A percentile compares a stretch with the other conserved stretches of the same genome.
These are phyloP conservation scores for Cotesia typhae DNA, from an alignment of 1,140 invertebrate genomes.

Conservation along the genomic window DNA sequence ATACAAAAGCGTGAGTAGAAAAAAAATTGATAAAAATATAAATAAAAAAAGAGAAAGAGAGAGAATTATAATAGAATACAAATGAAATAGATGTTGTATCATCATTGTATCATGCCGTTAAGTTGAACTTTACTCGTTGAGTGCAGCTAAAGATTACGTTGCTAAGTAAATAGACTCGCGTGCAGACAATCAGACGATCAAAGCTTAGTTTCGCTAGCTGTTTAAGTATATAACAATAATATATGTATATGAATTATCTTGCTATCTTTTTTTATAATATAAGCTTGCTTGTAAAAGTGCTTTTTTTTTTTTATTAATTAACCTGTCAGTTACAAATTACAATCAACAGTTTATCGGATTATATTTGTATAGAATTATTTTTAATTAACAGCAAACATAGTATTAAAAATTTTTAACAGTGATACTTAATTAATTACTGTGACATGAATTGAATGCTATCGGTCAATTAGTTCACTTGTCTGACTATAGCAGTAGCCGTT, in stretches of 20 bases:
- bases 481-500: too few species aligned
- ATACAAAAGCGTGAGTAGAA: too few species aligned
- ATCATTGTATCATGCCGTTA: slow-evolving; percentile 36
- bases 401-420: too few species aligned
- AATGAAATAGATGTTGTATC: slow-evolving; percentile 36
- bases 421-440: too few species aligned
- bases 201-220: background rate
- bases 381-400: too few species aligned
- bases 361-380: too few species aligned
- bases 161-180: slow-evolving; percentile 37
- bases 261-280: background rate
- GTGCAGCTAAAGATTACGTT: slow-evolving; percentile 38
- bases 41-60: background rate
- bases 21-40: too few species aligned
- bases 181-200: slow-evolving; percentile 26
- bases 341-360: too few species aligned
- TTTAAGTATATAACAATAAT: too few species aligned
- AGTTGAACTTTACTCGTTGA: slow-evolving; percentile 34
- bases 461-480: too few species aligned
- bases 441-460: too few species aligned
- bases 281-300: background rate
- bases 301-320: background rate
- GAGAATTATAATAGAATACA: background rate
- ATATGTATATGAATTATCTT: background rate
- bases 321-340: too few species aligned